Evolutionary conservation across 1,140 invertebrate species (phyloP), one percentile per base, ranked within the genome.

Genomic region (Drosophila tsacasi): DNA sequence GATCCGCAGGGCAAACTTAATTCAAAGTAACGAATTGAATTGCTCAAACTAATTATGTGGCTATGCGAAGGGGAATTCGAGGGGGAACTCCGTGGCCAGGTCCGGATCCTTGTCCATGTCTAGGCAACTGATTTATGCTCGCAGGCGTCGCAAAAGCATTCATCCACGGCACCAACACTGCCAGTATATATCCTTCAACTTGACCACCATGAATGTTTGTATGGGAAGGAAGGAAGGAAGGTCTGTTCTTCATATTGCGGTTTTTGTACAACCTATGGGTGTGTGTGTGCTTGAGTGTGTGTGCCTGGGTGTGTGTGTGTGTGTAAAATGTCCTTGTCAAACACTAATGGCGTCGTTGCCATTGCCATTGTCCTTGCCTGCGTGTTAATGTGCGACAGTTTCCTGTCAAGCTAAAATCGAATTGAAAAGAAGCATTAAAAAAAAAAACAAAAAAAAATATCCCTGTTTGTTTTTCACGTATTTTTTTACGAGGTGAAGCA

Each of bases 291-390:
- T n/a, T 76, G 65, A 74, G 55, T 25, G 62, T 57, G 59, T 59
- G 13, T 17, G 52, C 12, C 19, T 46, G 42, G 5, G 42, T 46
- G 44, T 69, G 47, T 30, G 27, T 30, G 27, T 30, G n/a, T 83
- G 65, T 80, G 62, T 57, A 75, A 73, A 73, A 79, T 90, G 85
- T 84, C 84, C 85, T 89, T 89, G 84, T 90, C 81, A 79, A 82
- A 84, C 75, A 90, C 85, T 89, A 89, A 89, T 89, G 84, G 85
- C 85, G 78, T 81, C 81, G 81, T 83, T 76, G 84, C 60, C 77
- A 69, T 74, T 49, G 67, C 65, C 66, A 78, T 79, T 90, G 84
- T 89, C 85, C 85, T 89, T 89, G 84, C 71, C 66, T n/a, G 59
- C 68, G 83, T 81, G 81, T 87, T 89, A 84, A 84, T 87, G 81